These are phyloP conservation scores for Steinernema feltiae DNA, from an alignment of 1,140 invertebrate species.

Conservation along the genomic window DNA sequence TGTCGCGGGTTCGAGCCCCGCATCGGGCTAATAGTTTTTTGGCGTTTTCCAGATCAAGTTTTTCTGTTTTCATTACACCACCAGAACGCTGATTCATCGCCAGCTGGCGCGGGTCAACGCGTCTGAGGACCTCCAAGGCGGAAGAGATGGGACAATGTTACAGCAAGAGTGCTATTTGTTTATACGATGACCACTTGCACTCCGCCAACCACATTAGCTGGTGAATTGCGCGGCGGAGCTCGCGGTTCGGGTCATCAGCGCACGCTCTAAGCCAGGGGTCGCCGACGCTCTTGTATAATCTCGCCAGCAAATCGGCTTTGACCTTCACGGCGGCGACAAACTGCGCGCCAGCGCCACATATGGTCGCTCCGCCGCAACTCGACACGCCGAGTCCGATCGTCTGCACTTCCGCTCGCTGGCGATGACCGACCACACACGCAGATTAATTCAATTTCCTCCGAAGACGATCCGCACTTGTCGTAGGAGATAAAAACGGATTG, in stretches of 20 bases:
- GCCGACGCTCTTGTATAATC: not conserved
- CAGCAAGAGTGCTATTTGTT: not conserved
- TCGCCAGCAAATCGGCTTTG: constrained; percentile 14
- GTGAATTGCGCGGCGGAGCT: not conserved
- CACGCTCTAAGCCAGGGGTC: too few relatives aligned
- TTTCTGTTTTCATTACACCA: not conserved
- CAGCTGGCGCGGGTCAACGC: not conserved
- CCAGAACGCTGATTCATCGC: not conserved
- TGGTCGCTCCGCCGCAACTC: constrained; percentile 8
- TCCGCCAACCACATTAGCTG: not conserved
- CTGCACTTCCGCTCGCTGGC: not conserved
- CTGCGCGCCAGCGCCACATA: constrained; percentile 8
- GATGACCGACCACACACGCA: not conserved
- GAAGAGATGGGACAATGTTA: not conserved
- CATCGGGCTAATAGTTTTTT: constrained; percentile 40
- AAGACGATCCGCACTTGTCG: too few relatives aligned
- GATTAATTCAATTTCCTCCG: not conserved
- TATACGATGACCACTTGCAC: not conserved
- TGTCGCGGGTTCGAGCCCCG: constrained; percentile 54
- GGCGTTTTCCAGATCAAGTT: too few relatives aligned
- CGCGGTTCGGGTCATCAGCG: not conserved
- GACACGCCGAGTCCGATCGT: not conserved
- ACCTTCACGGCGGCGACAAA: not conserved
- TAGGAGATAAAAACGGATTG: too few relatives aligned
- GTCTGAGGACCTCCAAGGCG: not conserved